Base-by-base conservation (phyloP, 2,113 vertebrate species). In the Rhabdomys dilectus region DNA sequence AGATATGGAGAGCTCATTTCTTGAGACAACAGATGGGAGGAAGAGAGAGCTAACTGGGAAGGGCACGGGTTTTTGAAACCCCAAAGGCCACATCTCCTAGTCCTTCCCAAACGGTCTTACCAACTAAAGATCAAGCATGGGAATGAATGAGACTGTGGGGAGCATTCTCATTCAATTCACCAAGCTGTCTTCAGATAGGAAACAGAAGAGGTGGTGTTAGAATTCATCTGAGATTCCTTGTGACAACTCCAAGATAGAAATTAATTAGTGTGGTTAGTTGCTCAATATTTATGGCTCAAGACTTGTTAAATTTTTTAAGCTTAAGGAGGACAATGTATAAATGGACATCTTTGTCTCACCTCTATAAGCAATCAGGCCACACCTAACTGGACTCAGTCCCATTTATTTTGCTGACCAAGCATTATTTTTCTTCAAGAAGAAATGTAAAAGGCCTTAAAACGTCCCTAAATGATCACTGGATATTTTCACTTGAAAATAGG, bases 361-460 rank as follows among this genome's bases (percentile, higher is more conserved):
- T 81, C 68, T 91, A 36, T 51, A 89, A 95, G 70, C 29, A 90
- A 34, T 58, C 39, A 60, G 39, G 36, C 60, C 92, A 62, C 60
- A 89, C 58, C 31, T 78, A 77, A n/a, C 36, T 42, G 24, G 92
- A 26, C 62, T 66, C 22, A 58, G 29, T 36, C 22, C 58, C 66
- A 64, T 88, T 92, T 78, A 85, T 88, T 92, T 91, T 91, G 15
- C 29, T 85, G 45, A 84, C 86, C 45, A 66, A 94, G 36, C 91
- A 73, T 92, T 87, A 72, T 29, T 58, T 93, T 85, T 93, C 76
- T 86, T 94, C 73, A 77, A 87, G 48, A 91, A 89, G 92, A 95
- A 68, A 12, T 68, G 22, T 93, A 13, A 34, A 93, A 89, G 19
- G 77, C 26, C 88, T 62, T 70, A 86, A 91, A 94, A 89, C 34